Evolutionary conservation across 1,140 invertebrate genomes (phyloP), one percentile per base, ranked within the genome.

Genomic region (Heterodera schachtii): DNA sequence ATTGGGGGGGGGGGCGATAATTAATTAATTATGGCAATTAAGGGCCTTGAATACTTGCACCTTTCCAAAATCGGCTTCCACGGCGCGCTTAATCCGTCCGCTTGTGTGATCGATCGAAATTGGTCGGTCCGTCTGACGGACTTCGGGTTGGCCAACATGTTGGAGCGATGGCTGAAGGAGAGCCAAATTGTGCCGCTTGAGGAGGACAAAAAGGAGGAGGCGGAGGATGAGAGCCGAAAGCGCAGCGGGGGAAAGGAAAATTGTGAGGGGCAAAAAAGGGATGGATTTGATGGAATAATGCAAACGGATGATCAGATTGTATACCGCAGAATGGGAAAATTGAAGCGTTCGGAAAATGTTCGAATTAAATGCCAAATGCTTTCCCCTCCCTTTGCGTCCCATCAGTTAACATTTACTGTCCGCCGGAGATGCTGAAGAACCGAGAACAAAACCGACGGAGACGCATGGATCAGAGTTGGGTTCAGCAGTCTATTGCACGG

Each of bases 21-120:
- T 8, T 52, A 52, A 52, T 8, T 52, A 2, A 52, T 52, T 47
- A 11, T 82, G 19, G 1, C 31, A 31, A 31, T 31, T 31, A 67
- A 86, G 84, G 85, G 86, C 47, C 57, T 90, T 19, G 89, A 90
- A 69, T 89, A 90, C 82, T 80, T 89, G n/a, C 88, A 89, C 74
- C 74, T 83, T 11, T 90, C 89, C 9, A 81, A 78, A 67, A 89
- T 89, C 73, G 88, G 88, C 46, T 89, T 89, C 80, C 88, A 89
- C 76, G 88, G 88, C 49, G 84, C 81, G 2, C 76, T 89, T 3
- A 90, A 85, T 19, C 85, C 88, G n/a, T 87, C 86, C 83, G 78
- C 84, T 49, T 89, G 88, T 75, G 80, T 89, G 16, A 90, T 89
- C 78, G 88, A 89, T 75, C 52, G 88, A 66, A 90, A 90, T 71